phyloP scores from a whole-genome alignment of 2,797 vertebrate species.

The Rhinella marina region DNA sequence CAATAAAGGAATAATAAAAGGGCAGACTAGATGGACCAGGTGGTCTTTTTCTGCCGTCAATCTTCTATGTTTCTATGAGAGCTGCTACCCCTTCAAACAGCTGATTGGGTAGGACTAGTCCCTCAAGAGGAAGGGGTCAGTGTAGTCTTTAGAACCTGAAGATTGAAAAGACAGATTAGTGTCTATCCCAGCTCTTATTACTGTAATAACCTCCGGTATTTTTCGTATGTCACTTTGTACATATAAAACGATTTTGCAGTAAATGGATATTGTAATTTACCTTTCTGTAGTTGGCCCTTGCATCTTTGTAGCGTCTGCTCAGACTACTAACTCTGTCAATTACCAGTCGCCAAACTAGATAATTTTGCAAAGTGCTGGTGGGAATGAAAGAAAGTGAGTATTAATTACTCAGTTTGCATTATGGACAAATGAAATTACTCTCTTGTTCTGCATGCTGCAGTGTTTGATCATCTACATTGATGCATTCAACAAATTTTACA shows the following conservation, averaged over 20 bases:
- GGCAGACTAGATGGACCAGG: too few species aligned
- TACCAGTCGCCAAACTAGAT: constrained; percentile 90
- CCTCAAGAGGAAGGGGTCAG: too few species aligned
- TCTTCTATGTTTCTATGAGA: too few species aligned
- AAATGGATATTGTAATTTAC: constrained; percentile 68
- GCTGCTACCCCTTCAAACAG: too few species aligned
- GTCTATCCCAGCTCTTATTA: neutral
- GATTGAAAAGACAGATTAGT: neutral
- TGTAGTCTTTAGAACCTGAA: neutral
- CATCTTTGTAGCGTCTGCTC: constrained; percentile 90
- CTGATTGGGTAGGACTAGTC: too few species aligned
- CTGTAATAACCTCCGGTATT: neutral
- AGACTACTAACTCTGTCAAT: constrained; percentile 87
- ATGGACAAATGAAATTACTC: neutral
- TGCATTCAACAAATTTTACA: too few species aligned
- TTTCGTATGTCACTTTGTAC: neutral
- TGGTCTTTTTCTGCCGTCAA: too few species aligned
- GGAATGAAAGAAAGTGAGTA: neutral
- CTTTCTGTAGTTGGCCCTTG: constrained; percentile 89
- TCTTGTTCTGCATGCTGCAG: neutral
- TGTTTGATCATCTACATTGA: neutral
- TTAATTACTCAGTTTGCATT: neutral
- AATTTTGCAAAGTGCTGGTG: constrained; percentile 93
- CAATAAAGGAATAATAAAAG: too few species aligned
- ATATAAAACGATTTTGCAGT: neutral